Base-by-base conservation (phyloP, 2,888 invertebrate species). In the Euzophera pinguis region DNA sequence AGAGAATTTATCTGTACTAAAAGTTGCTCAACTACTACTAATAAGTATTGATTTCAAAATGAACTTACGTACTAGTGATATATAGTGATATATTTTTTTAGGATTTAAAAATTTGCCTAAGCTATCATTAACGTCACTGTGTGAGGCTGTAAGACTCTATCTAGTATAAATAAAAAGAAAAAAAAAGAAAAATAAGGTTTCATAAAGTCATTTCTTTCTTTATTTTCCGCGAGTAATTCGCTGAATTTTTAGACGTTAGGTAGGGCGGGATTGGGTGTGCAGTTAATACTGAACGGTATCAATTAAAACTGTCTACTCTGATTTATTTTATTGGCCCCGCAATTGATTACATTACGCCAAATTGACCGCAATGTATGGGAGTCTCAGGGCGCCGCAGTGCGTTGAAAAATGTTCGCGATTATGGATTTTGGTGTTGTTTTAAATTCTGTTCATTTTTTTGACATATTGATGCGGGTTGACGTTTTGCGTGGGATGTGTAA, bases 281-380 rank as follows among this genome's bases (percentile, higher is more conserved):
- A 75, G 83, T 86, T 81, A 85, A 84, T 84, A 80, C 75, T 73
- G 81, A 78, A 63, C 73, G 71, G 78, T 85, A 87, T 89, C 89
- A 89, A 89, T 90, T 90, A 87, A 90, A 88, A 84, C 85, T 87
- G 88, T 89, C 89, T 69, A 75, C 68, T 70, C 78, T 90, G 89
- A 90, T 89, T 90, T 89, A 90, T 89, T 88, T 89, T 88, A 90
- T 88, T 84, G 89, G 84, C 84, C 81, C 74, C 69, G 75, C 82
- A 90, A 90, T 89, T 88, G 88, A 90, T 90, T 89, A 87, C 88
- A 89, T 89, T 87, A 89, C 88, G 84, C 79, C 81, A 83, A 89
- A 88, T 87, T 86, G 86, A 81, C 88, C 87, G 70, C 85, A 88
- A 84, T 82, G 77, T 81, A 87, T 86, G 83, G 76, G 62, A 70